Base-by-base conservation (phyloP, 2,797 vertebrate species). In the Allobates femoralis region DNA sequence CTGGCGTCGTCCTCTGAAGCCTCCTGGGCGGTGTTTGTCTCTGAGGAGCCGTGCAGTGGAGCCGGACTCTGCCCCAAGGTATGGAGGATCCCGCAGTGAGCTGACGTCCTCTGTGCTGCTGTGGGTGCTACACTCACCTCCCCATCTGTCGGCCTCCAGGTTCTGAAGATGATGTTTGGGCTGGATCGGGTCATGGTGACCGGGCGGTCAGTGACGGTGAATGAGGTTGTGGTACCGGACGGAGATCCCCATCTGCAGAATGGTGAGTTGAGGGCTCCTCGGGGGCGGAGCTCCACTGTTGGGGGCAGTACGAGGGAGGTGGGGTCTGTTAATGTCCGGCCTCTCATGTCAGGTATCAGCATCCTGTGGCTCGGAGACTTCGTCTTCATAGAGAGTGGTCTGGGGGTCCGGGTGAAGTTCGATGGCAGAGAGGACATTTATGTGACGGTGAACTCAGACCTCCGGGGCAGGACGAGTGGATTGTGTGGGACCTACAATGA, bases 351-450 rank as follows among this genome's bases (percentile, higher is more conserved):
- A 99, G 97, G 97, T 23, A 94, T 98, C 83, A 95, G 94, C 19
- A 89, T 97, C 66, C 94, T 94, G 8, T 98, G 97, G 98, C 93
- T 96, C 0, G 98, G 97, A 0, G 97, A 98, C 88, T 97, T 97
- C 92, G 91, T 98, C 89, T 96, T 97, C 12, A 93, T 98, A 91
- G 96, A 96, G 0, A 97, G 97, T 0, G 95, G 94, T 5, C 92
- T 97, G 30, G 98, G 97, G 0, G 92, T 97, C 3, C 89, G 94
- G 64, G 91, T 98, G 37, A 94, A 94, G 90, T 96, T 94, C 15
- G 96, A 98, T 71, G 67, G 96, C 83, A 89, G 6, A 26, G 94
- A 91, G 89, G 96, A 94, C 0, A 88, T 96, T 41, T 96, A 96
- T 0, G 83, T 99, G 86, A 97, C 94, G 0, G 93, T 94, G 0